These are phyloP conservation scores for Apostichopus leukothele DNA, from an alignment of 53 echinoderm and acorn worm species.

Conservation along the genomic window DNA sequence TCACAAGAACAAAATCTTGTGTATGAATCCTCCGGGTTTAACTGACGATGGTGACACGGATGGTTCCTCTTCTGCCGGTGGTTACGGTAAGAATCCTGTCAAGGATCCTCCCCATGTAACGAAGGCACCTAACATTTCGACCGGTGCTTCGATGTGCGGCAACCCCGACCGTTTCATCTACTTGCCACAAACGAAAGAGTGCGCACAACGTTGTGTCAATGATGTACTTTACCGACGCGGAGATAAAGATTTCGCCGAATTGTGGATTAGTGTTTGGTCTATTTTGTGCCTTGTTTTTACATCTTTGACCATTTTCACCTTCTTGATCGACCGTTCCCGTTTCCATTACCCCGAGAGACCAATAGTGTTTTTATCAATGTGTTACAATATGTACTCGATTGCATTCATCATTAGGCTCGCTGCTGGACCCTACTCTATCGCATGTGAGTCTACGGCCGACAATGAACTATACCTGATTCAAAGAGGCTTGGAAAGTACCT, in stretches of 20 bases:
- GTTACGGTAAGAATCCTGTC: neutral
- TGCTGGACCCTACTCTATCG: constrained; percentile 73
- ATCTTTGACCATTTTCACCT: constrained; percentile 85
- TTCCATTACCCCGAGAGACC: constrained; percentile 94
- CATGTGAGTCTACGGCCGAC: constrained; percentile 70
- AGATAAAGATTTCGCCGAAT: constrained; percentile 87
- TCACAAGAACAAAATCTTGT: constrained; percentile 67
- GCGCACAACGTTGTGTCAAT: constrained; percentile 82
- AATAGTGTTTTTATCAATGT: constrained; percentile 95
- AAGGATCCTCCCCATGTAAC: constrained; percentile 14
- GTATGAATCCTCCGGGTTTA: constrained; percentile 94
- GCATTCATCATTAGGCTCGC: constrained; percentile 84
- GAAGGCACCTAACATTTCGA: constrained; percentile 32
- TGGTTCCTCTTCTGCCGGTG: neutral
- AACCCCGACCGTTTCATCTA: constrained; percentile 79
- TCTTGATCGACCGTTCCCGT: constrained; percentile 87
- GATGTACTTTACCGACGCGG: constrained; percentile 85
- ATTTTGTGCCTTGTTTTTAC: constrained; percentile 91
- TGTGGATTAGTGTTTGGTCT: constrained; percentile 99
- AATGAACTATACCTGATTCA: constrained; percentile 79
- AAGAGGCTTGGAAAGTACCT: constrained; percentile 89
- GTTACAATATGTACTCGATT: constrained; percentile 92
- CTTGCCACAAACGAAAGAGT: constrained; percentile 73
- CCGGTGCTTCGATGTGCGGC: constrained; percentile 39
- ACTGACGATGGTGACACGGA: constrained; percentile 34